Base-by-base conservation (phyloP, 2,888 invertebrate genomes). In the Ceramica pisi region DNA sequence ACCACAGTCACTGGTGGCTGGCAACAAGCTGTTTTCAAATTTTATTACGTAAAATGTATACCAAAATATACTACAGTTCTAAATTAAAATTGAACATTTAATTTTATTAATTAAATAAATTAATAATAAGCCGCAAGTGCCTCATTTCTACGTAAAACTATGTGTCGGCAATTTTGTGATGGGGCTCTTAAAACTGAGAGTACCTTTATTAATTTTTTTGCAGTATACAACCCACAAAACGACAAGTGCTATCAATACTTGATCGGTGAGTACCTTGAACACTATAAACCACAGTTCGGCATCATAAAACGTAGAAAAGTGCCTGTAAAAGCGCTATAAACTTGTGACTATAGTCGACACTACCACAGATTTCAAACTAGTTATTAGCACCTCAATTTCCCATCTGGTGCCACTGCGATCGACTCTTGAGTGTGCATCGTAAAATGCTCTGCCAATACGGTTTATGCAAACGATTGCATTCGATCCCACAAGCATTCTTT, bases 241-340 rank as follows among this genome's bases (percentile, higher is more conserved):
- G 41, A 59, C 44, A 56, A 67, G 53, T 57, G 8, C 12, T 53
- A 77, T 81, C 65, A 73, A 81, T 81, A 66, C 48, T 72, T 59
- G 55, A 80, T 69, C 67, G 48, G 35, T 53, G 51, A 57, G 61
- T 67, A 67, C 57, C 57, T 71, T 14, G n/a, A 46, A 35, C 50
- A 65, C 79, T 63, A 78, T 79, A 80, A 79, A 75, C 70, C 55
- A 48, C 67, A 51, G 50, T 53, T n/a, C 59, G 19, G 55, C 4
- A 23, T 59, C 65, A 66, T 79, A 71, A 80, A 79, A 59, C 64
- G 56, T 14, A 41, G 64, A 56, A 57, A 65, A 80, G 67, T 67
- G 57, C 53, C 80, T 31, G 38, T 78, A 79, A 79, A 78, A 74
- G 9, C n/a, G 62, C 65, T 51, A 35, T 79, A 79, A 75, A 71